These are phyloP conservation scores for Scatophagus argus DNA, from an alignment of 2,113 vertebrate genomes.

Conservation along the genomic window DNA sequence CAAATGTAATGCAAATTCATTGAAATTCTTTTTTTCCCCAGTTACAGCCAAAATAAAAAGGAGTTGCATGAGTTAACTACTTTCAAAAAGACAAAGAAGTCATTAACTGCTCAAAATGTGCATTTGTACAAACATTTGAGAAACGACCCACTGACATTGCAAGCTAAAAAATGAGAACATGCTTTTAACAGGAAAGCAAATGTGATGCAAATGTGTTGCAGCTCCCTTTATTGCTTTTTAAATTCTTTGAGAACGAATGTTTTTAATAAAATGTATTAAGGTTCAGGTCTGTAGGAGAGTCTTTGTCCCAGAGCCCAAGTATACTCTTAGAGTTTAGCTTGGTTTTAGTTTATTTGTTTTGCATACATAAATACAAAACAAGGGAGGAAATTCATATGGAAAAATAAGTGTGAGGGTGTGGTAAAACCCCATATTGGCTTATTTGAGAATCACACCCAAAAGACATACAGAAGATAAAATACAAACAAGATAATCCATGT, in stretches of 20 bases:
- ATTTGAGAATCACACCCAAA: no score
- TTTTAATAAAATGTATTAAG: slow-evolving; percentile 11
- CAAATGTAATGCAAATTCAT: slow-evolving; percentile 41
- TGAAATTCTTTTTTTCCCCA: neutral
- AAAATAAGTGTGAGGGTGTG: no score
- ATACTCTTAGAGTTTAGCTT: no score
- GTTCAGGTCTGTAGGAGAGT: neutral
- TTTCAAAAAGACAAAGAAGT: neutral
- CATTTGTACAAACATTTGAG: slow-evolving; percentile 8
- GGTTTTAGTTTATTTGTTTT: no score
- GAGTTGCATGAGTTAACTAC: neutral
- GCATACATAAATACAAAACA: no score
- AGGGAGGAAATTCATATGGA: no score
- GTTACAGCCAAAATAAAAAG: slow-evolving; percentile 6
- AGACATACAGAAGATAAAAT: no score
- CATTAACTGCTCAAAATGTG: neutral
- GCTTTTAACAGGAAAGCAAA: slow-evolving; percentile 23
- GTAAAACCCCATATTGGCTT: no score
- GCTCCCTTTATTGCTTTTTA: slow-evolving; percentile 24
- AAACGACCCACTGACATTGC: slow-evolving; percentile 5
- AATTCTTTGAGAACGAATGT: slow-evolving; percentile 23
- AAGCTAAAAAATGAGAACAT: slow-evolving; percentile 16
- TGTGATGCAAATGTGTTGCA: slow-evolving; percentile 35
- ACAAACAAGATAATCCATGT: no score
- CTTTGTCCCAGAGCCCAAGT: neutral